Evolutionary conservation across 2,797 vertebrate genomes (phyloP).

Genomic region (Sphenodon punctatus): DNA sequence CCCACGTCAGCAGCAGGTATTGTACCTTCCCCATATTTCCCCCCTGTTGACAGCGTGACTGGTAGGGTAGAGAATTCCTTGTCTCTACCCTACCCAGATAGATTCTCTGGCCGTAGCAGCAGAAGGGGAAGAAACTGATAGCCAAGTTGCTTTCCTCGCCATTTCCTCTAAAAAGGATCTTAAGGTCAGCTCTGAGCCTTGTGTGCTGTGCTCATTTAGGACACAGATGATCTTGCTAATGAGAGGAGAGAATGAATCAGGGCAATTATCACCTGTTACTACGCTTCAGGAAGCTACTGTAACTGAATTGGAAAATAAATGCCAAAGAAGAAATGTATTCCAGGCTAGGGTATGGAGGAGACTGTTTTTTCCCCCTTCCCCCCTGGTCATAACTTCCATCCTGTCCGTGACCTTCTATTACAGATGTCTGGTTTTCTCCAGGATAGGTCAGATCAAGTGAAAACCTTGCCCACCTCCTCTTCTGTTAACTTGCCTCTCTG

Average conservation of each 20-base stretch:
- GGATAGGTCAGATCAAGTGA: neutral
- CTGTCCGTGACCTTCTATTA: too few relatives aligned
- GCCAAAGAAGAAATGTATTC: neutral
- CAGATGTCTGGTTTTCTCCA: too few relatives aligned
- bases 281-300: conserved; percentile 13
- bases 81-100: neutral
- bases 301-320: neutral
- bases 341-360: neutral
- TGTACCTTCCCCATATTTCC: neutral
- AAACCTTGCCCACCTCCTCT: too few relatives aligned
- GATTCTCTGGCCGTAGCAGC: neutral
- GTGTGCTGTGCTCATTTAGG: conserved; percentile 30
- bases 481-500: too few relatives aligned
- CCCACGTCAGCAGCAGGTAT: neutral
- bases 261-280: conserved; percentile 38
- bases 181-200: conserved; percentile 40
- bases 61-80: conserved; percentile 2
- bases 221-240: conserved; percentile 49
- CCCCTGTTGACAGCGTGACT: neutral
- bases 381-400: too few relatives aligned
- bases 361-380: neutral
- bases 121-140: neutral
- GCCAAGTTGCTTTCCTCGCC: conserved; percentile 14
- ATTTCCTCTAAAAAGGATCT: conserved; percentile 37
- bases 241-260: conserved; percentile 34